Conservation (phyloP, 2,113 vertebrate genomes). For the Gambusia affinis region DNA sequence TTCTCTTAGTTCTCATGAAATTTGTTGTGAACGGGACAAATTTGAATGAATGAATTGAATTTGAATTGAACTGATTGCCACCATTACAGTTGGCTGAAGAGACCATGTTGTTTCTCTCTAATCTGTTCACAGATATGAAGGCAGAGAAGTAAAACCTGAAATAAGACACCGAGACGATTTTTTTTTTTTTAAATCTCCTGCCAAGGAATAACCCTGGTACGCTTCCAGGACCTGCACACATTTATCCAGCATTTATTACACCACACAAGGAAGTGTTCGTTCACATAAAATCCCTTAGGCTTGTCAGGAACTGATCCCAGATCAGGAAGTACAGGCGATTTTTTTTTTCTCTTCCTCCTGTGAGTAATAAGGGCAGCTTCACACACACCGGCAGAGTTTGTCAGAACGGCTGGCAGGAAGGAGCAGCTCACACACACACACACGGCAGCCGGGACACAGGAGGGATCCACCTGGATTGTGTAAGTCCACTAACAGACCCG, state of each 20-base stretch:
- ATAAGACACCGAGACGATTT: not conserved
- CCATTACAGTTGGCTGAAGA: too few species aligned
- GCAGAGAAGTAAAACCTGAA: not conserved
- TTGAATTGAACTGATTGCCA: not conserved
- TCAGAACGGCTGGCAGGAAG: constrained; percentile 9
- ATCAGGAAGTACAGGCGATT: constrained; percentile 60
- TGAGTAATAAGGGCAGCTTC: constrained; percentile 51
- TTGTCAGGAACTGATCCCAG: constrained; percentile 6
- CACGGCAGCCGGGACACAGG: not conserved
- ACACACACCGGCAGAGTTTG: constrained; percentile 8
- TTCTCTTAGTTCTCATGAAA: too few species aligned
- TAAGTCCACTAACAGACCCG: constrained; percentile 49
- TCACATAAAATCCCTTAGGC: constrained; percentile 16
- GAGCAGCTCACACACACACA: constrained; percentile 3
- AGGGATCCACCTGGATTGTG: constrained; percentile 19
- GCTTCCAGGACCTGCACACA: not conserved
- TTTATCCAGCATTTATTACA: constrained; percentile 1
- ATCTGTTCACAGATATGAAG: too few species aligned
- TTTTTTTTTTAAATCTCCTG: not conserved
- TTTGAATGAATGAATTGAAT: not conserved
- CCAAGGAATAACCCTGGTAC: not conserved
- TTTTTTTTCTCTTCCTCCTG: constrained; percentile 70
- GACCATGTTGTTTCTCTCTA: too few species aligned
- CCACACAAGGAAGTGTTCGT: constrained; percentile 2
- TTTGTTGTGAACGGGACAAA: not conserved